phyloP scores from a whole-genome alignment of 2,888 invertebrate species.

The Polydrusus cervinus region DNA sequence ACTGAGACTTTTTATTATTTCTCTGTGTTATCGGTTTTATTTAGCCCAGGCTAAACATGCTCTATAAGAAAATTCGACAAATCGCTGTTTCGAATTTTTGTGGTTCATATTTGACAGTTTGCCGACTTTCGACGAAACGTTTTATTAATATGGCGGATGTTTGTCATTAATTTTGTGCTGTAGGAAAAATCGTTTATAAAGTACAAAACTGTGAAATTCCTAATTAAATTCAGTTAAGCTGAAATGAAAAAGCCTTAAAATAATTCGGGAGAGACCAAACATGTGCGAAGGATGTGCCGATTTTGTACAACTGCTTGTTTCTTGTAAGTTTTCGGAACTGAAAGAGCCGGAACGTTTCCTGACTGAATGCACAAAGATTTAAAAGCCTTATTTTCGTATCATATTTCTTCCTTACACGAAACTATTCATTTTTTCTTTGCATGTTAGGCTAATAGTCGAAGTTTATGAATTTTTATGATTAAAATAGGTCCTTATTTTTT shows the following conservation, averaged over 20 bases:
- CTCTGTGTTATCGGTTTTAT: too few relatives aligned
- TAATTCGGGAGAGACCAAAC: slow-evolving; percentile 61
- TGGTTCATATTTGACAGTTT: slow-evolving; percentile 8
- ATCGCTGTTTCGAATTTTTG: background rate
- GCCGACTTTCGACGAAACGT: slow-evolving; percentile 13
- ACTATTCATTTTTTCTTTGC: background rate
- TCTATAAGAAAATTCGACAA: background rate
- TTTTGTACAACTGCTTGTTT: slow-evolving; percentile 91
- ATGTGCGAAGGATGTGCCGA: slow-evolving; percentile 98
- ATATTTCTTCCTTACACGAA: background rate
- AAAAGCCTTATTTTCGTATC: slow-evolving; percentile 4
- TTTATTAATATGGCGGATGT: slow-evolving; percentile 67
- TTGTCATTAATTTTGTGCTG: slow-evolving; percentile 66
- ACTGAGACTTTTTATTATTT: too few relatives aligned
- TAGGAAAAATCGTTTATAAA: slow-evolving; percentile 58
- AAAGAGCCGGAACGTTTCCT: slow-evolving; percentile 25
- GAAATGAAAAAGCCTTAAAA: slow-evolving; percentile 58
- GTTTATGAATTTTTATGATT: background rate
- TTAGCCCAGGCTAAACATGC: background rate
- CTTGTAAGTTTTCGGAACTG: slow-evolving; percentile 77
- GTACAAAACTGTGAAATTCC: slow-evolving; percentile 38
- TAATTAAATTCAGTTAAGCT: slow-evolving; percentile 55
- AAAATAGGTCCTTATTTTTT: background rate
- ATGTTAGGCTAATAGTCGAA: background rate
- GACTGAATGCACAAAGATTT: slow-evolving; percentile 3